Base-by-base conservation (phyloP, 37 sponge, comb jelly and placozoan genomes). In the Mnemiopsis leidyi region DNA sequence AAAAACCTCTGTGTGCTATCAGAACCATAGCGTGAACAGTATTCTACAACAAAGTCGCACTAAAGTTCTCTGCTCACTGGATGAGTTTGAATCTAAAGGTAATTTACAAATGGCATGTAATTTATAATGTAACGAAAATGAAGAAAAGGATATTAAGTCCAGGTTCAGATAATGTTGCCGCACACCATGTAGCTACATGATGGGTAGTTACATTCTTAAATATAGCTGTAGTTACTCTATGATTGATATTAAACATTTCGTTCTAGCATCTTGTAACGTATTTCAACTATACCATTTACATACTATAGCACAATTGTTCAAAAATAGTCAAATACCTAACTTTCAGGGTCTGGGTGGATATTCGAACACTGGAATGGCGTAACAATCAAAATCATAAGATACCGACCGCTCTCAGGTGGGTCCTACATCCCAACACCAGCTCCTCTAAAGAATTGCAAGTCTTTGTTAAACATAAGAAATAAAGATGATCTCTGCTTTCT, bases 401-500 rank as follows among this genome's bases (percentile, higher is more conserved):
- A 48, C 61, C 61, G 13, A 48, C 61, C 61, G 13, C 61, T 48
- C 13, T 48, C 61, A 18, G 61, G 61, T 13, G 61, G 73, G 73
- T 29, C 73, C 18, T 77, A 77, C 32, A 16, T 77, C 20, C 79
- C 79, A 34, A 77, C 79, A 77, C 79, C 79, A 28, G 32, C 26
- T 16, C 32, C 20, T 13, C 79, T 77, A 32, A 77, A 34, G 18
- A 77, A 34, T 1, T 3, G 32, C 36, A 77, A 34, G 33, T 77
- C 18, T 34, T 34, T 77, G 36, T 32, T 77, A 36, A 77, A 77
- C 35, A 77, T 77, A 32, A 28, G 79, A 9, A 77, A 77, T 20
- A 77, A 77, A 9, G 79, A 77, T 77, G 18, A 77, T 1, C 26
- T 34, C 3, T 77, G 36, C 34, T 77, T 77, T 32, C 35, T 77